Evolutionary conservation across 2,797 vertebrate species (phyloP).

Genomic region (Gymnodraco acuticeps): DNA sequence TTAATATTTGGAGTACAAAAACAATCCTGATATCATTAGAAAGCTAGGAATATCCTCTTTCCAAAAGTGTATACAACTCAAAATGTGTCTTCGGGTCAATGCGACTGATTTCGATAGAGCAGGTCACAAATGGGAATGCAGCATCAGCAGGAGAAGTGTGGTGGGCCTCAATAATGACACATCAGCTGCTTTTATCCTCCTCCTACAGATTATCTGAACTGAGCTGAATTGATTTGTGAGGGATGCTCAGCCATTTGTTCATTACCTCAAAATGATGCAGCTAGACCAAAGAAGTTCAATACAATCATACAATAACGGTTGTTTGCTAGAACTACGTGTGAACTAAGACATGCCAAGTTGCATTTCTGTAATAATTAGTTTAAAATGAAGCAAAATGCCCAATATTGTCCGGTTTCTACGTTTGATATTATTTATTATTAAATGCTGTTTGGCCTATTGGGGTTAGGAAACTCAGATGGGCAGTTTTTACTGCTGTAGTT

Average conservation of each 20-base stretch:
- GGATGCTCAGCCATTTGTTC: background rate
- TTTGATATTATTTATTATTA: background rate
- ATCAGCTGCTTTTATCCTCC: slow-evolving; percentile 11
- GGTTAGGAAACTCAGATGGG: background rate
- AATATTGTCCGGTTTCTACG: background rate
- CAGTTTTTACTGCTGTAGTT: too few species aligned
- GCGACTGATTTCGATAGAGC: too few species aligned
- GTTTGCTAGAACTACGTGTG: background rate
- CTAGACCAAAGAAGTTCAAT: background rate
- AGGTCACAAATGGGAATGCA: slow-evolving; percentile 5
- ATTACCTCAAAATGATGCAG: background rate
- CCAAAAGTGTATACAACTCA: too few species aligned
- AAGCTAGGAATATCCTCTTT: too few species aligned
- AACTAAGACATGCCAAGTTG: background rate
- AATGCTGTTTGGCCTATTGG: background rate
- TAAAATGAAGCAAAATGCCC: too few species aligned
- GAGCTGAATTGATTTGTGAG: slow-evolving; percentile 17
- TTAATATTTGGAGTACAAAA: too few species aligned
- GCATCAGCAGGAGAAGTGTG: slow-evolving; percentile 17
- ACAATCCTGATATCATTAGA: too few species aligned
- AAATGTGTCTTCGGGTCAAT: too few species aligned
- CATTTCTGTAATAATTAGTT: too few species aligned
- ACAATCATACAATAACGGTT: background rate
- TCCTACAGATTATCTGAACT: slow-evolving; percentile 13
- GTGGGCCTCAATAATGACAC: slow-evolving; percentile 20